phyloP scores from a whole-genome alignment of 2,113 vertebrate genomes.

The Spilogale gracilis region DNA sequence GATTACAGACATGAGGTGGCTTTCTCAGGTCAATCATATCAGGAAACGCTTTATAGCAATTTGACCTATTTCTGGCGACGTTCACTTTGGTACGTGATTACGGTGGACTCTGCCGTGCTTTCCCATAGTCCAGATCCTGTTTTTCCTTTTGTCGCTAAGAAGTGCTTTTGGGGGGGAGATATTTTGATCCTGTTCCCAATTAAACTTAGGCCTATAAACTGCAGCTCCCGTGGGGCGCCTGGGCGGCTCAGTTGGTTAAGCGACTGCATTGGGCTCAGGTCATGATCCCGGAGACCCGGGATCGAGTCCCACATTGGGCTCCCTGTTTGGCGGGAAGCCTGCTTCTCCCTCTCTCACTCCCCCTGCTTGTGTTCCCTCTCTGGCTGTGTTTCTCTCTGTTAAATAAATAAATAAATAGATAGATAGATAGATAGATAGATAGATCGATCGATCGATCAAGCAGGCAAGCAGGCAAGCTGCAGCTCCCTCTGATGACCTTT shows the following conservation, averaged over 20 bases:
- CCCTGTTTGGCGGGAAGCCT: too few relatives aligned
- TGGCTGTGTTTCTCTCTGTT: too few relatives aligned
- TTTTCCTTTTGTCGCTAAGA: not conserved
- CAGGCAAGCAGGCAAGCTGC: too few relatives aligned
- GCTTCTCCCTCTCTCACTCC: too few relatives aligned
- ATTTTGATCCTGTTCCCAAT: not conserved
- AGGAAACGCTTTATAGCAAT: not conserved
- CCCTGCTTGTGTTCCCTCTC: too few relatives aligned
- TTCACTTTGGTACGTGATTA: not conserved
- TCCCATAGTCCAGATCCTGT: not conserved
- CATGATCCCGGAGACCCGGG: too few relatives aligned
- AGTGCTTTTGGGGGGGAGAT: not conserved
- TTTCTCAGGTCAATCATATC: not conserved
- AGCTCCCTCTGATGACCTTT: not conserved
- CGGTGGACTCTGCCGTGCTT: not conserved
- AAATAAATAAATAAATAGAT: too few relatives aligned
- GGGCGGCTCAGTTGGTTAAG: too few relatives aligned
- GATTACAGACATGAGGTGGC: not conserved
- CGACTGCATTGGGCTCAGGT: too few relatives aligned
- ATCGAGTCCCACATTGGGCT: too few relatives aligned
- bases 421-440: too few relatives aligned
- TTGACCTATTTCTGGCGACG: not conserved
- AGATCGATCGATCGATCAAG: too few relatives aligned
- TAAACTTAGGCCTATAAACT: not conserved
- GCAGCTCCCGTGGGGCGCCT: not conserved